Conservation (phyloP, 1,140 invertebrate genomes). For the Drosophila paulistorum region DNA sequence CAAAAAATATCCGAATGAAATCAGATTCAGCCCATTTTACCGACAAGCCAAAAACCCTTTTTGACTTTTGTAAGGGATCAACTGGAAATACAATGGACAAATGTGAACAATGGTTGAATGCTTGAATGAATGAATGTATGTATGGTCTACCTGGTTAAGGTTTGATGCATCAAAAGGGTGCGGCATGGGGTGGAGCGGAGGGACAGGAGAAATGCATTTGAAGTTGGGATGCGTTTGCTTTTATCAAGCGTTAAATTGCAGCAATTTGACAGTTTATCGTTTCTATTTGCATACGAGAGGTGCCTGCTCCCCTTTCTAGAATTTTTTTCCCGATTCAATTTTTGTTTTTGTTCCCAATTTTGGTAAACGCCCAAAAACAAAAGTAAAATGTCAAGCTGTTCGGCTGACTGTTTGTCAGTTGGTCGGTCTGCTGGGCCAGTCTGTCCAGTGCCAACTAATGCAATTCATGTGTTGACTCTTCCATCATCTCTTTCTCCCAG, state of each 20-base stretch:
- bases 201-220: slow-evolving; percentile 2
- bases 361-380: slow-evolving; percentile 59
- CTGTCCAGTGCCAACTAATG: slow-evolving; percentile 55
- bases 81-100: slow-evolving; percentile 34
- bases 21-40: slow-evolving; percentile 11
- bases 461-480: slow-evolving; percentile 57
- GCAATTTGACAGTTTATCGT: slow-evolving; percentile 76
- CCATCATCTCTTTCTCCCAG: slow-evolving; percentile 32
- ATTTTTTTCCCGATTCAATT: neutral
- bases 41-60: slow-evolving; percentile 47
- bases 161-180: no score
- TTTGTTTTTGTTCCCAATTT: slow-evolving; percentile 5
- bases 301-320: neutral
- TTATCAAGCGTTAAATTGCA: slow-evolving; percentile 74
- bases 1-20: neutral
- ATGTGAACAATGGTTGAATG: slow-evolving; percentile 29
- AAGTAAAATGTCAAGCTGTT: slow-evolving; percentile 64
- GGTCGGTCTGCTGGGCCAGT: neutral
- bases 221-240: slow-evolving; percentile 27
- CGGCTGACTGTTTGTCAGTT: neutral
- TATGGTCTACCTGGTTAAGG: slow-evolving; percentile 23
- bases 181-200: neutral
- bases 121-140: neutral
- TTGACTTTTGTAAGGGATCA: slow-evolving; percentile 51
- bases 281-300: slow-evolving; percentile 54